Evolutionary conservation across 2,797 vertebrate species (phyloP), one percentile per base, ranked within the genome.

Genomic region (Delichon dasypus): DNA sequence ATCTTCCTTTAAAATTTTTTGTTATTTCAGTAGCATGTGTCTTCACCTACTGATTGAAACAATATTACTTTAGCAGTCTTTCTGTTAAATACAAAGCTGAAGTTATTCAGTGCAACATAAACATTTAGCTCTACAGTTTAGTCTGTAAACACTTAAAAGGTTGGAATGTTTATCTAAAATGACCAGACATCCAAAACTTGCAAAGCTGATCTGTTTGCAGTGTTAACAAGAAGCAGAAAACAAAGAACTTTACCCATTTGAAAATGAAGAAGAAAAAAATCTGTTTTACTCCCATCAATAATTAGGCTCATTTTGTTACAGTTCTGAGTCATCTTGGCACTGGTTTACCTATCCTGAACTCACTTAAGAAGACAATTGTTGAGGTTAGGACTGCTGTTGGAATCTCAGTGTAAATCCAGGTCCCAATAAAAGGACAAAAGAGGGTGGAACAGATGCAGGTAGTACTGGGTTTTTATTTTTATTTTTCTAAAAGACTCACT

Each of bases 151-250:
- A 93, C 48, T 91, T 89, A 66, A 81, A 94, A 91, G 85, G 32
- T 32, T 93, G 93, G 91, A 96, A 92, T 92, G 85, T 89, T 96
- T 94, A 90, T 89, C 85, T 77, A 89, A 92, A 89, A 88, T 91
- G 70, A 32, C 58, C 62, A 89, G 87, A 75, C 1, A 0, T 91
- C 82, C 85, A 96, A 93, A 93, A 92, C 79, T 90, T 88, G 93
- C 79, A 81, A 91, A 91, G 74, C 62, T 82, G 71, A 76, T 86
- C 80, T 85, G 44, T 89, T 94, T 89, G 58, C 68, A 72, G 16
- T 83, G 27, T 50, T 90, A 88, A 86, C 61, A 91, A 67, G 38
- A 55, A 78, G 42, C 38, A 78, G 42, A 75, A 91, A 84, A 83
- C 30, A 13, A 71, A 76, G n/a, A 82, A 62, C 19, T 83, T 65